A percentile compares a stretch with the other conserved stretches of the same genome.
phyloP scores from a whole-genome alignment of 2,113 vertebrate genomes.

The Phyllostomus discolor region DNA sequence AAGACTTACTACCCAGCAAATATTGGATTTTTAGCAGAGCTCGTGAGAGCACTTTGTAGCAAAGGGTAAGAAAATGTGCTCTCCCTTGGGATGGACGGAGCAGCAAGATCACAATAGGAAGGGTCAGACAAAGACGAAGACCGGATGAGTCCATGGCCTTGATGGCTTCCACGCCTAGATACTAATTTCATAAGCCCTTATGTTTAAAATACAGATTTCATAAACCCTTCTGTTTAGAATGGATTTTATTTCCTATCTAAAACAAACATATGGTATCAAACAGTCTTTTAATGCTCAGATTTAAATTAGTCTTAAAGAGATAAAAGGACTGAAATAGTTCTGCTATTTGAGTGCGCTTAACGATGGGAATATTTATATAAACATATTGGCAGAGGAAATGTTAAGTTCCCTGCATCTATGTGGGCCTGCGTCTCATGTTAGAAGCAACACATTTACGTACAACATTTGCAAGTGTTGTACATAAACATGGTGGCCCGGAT shows the following conservation, averaged over 20 bases:
- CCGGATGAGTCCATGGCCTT: neutral
- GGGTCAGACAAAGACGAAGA: neutral
- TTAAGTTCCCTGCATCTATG: conserved; percentile 34
- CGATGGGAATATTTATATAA: conserved; percentile 73
- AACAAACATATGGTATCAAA: conserved; percentile 83
- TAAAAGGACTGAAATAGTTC: conserved; percentile 65
- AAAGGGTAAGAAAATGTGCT: neutral
- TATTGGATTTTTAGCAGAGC: neutral
- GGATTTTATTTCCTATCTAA: conserved; percentile 76
- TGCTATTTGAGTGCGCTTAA: conserved; percentile 72
- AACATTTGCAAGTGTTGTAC: neutral
- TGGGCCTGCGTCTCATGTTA: conserved; percentile 24
- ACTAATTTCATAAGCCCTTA: conserved; percentile 41
- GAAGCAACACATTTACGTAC: conserved; percentile 26
- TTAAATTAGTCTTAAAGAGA: conserved; percentile 80
- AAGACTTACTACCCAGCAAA: neutral
- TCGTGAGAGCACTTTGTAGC: neutral
- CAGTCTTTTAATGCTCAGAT: conserved; percentile 73
- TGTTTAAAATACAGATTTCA: conserved; percentile 74
- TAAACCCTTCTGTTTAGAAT: conserved; percentile 76
- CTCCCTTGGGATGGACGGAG: neutral
- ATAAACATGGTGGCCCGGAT: neutral
- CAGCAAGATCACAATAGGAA: neutral
- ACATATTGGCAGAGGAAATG: conserved; percentile 69
- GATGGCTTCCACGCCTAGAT: neutral